phyloP scores from a whole-genome alignment of 2,113 vertebrate genomes.

The Gymnocephalus cernua region DNA sequence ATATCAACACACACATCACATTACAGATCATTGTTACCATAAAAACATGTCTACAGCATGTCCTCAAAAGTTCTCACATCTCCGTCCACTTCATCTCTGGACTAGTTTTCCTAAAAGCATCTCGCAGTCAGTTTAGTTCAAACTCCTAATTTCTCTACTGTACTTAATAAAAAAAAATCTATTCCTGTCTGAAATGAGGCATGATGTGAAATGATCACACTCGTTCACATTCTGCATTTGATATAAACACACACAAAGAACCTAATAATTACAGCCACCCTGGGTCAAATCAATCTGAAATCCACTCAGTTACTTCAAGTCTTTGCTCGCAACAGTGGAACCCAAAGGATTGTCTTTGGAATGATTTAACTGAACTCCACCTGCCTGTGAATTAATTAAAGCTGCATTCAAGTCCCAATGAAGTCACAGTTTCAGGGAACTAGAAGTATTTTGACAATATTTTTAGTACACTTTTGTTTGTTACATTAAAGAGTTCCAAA shows the following conservation, averaged over 20 bases:
- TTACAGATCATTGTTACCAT: conserved; percentile 52
- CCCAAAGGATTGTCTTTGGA: conserved; percentile 1
- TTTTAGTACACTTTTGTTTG: not conserved
- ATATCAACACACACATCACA: conserved; percentile 59
- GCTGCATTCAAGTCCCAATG: not conserved
- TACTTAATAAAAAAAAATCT: conserved; percentile 23
- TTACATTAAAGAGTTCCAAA: no score
- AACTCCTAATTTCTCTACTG: conserved; percentile 44
- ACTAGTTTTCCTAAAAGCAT: conserved; percentile 50
- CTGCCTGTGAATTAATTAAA: not conserved
- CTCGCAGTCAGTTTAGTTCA: conserved; percentile 25
- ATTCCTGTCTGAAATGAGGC: conserved; percentile 60
- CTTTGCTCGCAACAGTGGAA: not conserved
- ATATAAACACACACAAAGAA: conserved; percentile 48
- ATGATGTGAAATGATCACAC: conserved; percentile 64
- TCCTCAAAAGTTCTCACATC: conserved; percentile 22
- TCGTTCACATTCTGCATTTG: conserved; percentile 26
- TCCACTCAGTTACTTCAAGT: not conserved
- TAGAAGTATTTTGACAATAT: not conserved
- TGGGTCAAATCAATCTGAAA: conserved; percentile 20
- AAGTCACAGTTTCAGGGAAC: not conserved
- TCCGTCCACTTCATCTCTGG: conserved; percentile 10
- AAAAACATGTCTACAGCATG: conserved; percentile 41
- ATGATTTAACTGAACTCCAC: not conserved
- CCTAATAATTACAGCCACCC: conserved; percentile 26